Conservation (phyloP, 1,140 invertebrate genomes). For the Solen grandis region DNA sequence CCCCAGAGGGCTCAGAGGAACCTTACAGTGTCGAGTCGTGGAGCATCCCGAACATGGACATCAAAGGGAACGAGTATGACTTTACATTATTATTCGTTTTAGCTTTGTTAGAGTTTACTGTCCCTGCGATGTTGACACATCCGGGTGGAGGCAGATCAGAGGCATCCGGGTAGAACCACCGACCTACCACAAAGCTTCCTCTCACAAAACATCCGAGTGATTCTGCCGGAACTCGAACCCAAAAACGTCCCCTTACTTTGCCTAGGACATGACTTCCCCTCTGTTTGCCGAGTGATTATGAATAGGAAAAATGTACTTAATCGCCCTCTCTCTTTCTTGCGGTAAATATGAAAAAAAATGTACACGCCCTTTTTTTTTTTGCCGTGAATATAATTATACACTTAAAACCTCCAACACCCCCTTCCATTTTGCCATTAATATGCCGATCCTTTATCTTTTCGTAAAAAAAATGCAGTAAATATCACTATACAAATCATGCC, state of each 20-base stretch:
- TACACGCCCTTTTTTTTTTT: background rate
- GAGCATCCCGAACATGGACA: background rate
- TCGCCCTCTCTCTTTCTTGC: too few species aligned
- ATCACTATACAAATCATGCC: background rate
- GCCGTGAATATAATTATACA: background rate
- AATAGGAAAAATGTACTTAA: too few species aligned
- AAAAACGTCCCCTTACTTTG: too few species aligned
- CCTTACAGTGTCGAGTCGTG: background rate
- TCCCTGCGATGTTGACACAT: background rate
- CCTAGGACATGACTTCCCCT: too few species aligned
- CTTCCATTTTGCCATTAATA: background rate
- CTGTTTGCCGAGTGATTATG: too few species aligned
- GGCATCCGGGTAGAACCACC: too few species aligned
- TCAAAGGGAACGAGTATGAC: background rate
- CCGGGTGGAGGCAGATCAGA: too few species aligned
- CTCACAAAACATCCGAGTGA: too few species aligned
- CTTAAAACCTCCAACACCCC: background rate
- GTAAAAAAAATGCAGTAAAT: background rate
- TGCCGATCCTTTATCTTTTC: background rate
- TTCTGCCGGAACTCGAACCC: too few species aligned
- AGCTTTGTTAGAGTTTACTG: background rate
- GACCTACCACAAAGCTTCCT: too few species aligned
- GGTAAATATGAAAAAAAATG: too few species aligned
- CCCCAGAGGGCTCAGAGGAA: background rate
- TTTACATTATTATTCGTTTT: background rate